Percentiles rank a stretch among this genome's conserved stretches.
phyloP scores from a whole-genome alignment of 2,888 invertebrate genomes.

The Ecliptopera silaceata region DNA sequence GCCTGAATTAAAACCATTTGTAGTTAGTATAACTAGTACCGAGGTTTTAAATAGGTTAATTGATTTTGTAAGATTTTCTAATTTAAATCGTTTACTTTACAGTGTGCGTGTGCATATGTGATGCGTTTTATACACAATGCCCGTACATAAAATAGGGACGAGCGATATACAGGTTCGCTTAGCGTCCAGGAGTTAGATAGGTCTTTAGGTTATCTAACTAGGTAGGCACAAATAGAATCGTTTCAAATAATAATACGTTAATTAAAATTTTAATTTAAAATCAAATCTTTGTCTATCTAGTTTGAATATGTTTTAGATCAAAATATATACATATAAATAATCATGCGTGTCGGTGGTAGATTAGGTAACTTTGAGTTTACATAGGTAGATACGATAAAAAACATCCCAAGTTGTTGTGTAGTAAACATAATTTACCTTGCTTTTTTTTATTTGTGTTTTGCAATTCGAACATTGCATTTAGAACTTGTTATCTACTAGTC shows the following conservation, averaged over 20 bases:
- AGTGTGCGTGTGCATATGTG: background rate
- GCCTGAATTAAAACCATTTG: background rate
- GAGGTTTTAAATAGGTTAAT: background rate
- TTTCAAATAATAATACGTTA: background rate
- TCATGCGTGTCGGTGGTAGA: background rate
- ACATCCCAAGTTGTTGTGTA: background rate
- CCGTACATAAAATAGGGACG: background rate
- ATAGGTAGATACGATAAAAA: no score
- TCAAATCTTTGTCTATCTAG: background rate
- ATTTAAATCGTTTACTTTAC: background rate
- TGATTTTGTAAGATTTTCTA: background rate
- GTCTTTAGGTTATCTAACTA: background rate
- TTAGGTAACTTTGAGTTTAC: background rate
- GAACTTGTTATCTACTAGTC: background rate
- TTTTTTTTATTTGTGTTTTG: background rate
- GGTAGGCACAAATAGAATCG: background rate
- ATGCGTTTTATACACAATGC: conserved; percentile 1
- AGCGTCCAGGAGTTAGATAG: background rate
- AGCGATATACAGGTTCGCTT: background rate
- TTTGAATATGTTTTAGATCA: background rate
- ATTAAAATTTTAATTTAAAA: background rate
- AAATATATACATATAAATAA: no score
- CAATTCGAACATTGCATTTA: background rate
- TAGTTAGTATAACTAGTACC: background rate
- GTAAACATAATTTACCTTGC: background rate